These are phyloP conservation scores for Anguilla rostrata DNA, from an alignment of 2,113 vertebrate species.

Conservation along the genomic window DNA sequence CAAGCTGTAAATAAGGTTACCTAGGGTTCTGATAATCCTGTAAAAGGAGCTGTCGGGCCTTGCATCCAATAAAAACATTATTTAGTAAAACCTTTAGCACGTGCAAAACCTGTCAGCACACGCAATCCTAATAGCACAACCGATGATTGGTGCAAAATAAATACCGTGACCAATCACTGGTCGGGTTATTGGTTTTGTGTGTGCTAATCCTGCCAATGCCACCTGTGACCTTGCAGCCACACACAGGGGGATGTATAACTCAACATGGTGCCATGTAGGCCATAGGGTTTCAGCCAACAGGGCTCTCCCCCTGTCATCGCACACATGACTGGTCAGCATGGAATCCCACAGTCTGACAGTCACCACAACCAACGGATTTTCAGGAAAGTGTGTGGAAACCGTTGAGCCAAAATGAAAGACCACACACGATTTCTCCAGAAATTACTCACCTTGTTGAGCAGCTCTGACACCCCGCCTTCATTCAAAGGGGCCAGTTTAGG, in stretches of 20 bases:
- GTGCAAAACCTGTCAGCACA: too few relatives aligned
- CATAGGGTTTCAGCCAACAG: background rate
- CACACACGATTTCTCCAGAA: background rate
- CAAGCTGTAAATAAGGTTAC: too few relatives aligned
- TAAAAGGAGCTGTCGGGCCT: background rate
- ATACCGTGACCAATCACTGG: too few relatives aligned
- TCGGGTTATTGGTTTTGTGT: too few relatives aligned
- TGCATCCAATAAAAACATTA: background rate
- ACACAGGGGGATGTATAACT: background rate
- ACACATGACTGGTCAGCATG: background rate
- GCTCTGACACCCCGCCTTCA: conserved; percentile 84
- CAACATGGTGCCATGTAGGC: background rate
- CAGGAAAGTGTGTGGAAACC: background rate
- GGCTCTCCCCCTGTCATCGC: background rate
- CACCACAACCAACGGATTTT: background rate
- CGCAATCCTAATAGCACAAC: too few relatives aligned
- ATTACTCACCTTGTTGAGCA: conserved; percentile 84
- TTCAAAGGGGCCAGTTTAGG: conserved; percentile 88
- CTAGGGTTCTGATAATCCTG: too few relatives aligned
- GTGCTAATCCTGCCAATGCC: background rate
- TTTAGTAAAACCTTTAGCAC: too few relatives aligned
- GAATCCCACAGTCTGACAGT: too few relatives aligned
- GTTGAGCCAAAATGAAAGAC: background rate
- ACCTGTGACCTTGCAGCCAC: background rate
- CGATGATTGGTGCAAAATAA: too few relatives aligned